These are phyloP conservation scores for Telenomus remus DNA, from an alignment of 1,140 invertebrate genomes.

Conservation along the genomic window DNA sequence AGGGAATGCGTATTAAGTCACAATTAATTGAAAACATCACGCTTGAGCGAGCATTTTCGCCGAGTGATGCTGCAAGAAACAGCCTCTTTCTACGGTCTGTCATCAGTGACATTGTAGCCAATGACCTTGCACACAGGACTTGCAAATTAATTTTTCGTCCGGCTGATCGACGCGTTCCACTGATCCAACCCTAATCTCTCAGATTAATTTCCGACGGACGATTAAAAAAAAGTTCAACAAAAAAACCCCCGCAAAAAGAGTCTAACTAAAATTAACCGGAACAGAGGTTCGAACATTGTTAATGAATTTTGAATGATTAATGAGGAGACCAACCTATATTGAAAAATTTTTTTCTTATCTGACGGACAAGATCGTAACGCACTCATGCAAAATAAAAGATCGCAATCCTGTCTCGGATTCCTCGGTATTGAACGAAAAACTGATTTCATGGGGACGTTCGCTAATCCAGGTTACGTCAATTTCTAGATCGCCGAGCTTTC, in stretches of 20 bases:
- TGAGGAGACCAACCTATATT: slow-evolving; percentile 3
- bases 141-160: slow-evolving; percentile 20
- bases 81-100: slow-evolving; percentile 6
- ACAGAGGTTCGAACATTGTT: background rate
- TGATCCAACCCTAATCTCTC: slow-evolving; percentile 11
- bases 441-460: slow-evolving; percentile 13
- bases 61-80: slow-evolving; percentile 3
- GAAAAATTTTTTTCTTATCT: background rate
- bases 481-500: slow-evolving; percentile 29
- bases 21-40: slow-evolving; percentile 18
- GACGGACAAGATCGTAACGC: background rate
- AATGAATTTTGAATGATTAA: slow-evolving; percentile 6
- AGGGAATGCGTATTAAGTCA: background rate
- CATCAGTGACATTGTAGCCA: slow-evolving; percentile 5
- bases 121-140: slow-evolving; percentile 34
- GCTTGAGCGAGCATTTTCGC: background rate
- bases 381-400: slow-evolving; percentile 22
- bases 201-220: background rate
- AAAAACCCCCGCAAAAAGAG: background rate
- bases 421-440: slow-evolving; percentile 16
- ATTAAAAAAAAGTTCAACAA: background rate
- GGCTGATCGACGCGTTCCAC: slow-evolving; percentile 15
- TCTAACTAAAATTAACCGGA: too few relatives aligned
- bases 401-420: slow-evolving; percentile 13
- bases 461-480: slow-evolving; percentile 41